A percentile compares a stretch with the other conserved stretches of the same genome.
These are phyloP conservation scores for Theristicus caerulescens DNA, from an alignment of 2,113 vertebrate genomes.

Conservation along the genomic window DNA sequence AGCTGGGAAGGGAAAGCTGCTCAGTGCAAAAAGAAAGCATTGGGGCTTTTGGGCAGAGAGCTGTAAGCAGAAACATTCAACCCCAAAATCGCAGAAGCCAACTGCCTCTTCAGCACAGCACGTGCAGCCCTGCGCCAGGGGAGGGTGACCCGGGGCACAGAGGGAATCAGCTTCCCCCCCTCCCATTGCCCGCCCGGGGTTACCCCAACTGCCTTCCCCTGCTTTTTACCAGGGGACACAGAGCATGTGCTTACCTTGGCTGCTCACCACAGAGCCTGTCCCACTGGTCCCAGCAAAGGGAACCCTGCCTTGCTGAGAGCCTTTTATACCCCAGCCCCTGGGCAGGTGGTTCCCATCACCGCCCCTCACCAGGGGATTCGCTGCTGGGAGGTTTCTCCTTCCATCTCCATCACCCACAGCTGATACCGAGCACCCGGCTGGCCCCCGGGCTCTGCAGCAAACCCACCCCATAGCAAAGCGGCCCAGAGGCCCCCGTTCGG, in stretches of 20 bases:
- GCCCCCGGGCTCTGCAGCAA: not conserved
- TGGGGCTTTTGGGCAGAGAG: not conserved
- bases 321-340: not conserved
- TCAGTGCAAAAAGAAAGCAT: not conserved
- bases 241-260: rapidly evolving
- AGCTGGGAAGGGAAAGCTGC: not conserved
- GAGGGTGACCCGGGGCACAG: rapidly evolving
- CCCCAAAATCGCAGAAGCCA: not conserved
- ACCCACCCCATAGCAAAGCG: not conserved
- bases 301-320: rapidly evolving
- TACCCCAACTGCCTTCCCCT: rapidly evolving
- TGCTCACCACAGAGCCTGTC: rapidly evolving
- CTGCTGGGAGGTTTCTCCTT: not conserved
- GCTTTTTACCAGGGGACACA: not conserved
- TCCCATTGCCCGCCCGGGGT: rapidly evolving
- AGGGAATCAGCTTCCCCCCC: not conserved
- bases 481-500: not conserved
- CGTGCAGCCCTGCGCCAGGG: rapidly evolving
- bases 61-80: not conserved
- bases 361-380: rapidly evolving
- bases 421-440: not conserved
- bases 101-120: not conserved
- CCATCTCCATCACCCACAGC: not conserved
- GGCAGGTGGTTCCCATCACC: not conserved
- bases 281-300: rapidly evolving